Conservation (phyloP, 2,113 vertebrate species). For the Ranitomeya variabilis region DNA sequence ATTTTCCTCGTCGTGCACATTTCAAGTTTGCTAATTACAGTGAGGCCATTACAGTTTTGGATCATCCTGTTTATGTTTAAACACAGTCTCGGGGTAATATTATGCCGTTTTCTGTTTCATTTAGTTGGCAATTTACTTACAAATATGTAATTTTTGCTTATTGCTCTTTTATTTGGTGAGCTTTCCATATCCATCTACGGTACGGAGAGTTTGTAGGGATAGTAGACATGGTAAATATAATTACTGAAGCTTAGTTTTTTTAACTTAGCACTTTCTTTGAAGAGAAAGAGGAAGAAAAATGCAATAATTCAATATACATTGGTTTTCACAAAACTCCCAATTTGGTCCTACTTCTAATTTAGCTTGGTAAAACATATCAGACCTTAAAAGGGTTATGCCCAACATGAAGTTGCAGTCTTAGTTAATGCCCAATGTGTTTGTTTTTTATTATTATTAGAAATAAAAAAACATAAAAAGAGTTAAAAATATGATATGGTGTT, state of each 20-base stretch:
- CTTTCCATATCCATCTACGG: background rate
- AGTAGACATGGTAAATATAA: background rate
- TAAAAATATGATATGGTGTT: too few relatives aligned
- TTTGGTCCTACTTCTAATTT: background rate
- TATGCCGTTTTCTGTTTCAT: slow-evolving; percentile 15
- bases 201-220: background rate
- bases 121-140: background rate
- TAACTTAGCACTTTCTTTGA: background rate
- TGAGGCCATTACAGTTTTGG: slow-evolving; percentile 19
- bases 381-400: too few relatives aligned
- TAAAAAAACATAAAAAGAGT: too few relatives aligned
- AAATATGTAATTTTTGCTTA: slow-evolving; percentile 13
- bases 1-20: slow-evolving; percentile 11
- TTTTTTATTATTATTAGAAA: too few relatives aligned
- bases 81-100: background rate
- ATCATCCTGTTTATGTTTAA: slow-evolving; percentile 27
- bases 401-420: too few relatives aligned
- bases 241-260: background rate
- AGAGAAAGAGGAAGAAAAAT: background rate
- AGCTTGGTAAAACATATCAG: background rate
- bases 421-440: too few relatives aligned
- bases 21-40: slow-evolving; percentile 21
- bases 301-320: background rate
- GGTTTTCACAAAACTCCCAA: background rate
- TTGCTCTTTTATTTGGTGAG: background rate